These are phyloP conservation scores for Leptopilina drosophilae DNA, from an alignment of 2,888 invertebrate genomes.

Conservation along the genomic window DNA sequence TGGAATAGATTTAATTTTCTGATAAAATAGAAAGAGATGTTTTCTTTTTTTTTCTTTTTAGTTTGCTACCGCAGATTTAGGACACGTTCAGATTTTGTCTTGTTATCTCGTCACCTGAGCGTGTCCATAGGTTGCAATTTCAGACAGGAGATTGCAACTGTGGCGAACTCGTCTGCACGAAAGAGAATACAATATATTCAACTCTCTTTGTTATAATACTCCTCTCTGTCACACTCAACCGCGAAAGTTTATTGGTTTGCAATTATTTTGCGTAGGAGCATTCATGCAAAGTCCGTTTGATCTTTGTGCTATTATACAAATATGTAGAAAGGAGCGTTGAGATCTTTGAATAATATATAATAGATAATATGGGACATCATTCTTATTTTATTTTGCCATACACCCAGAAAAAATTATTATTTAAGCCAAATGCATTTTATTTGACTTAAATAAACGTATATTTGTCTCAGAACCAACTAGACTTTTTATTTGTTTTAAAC, in stretches of 20 bases:
- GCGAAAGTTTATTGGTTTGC: conserved; percentile 72
- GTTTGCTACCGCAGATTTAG: conserved; percentile 39
- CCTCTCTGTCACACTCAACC: conserved; percentile 18
- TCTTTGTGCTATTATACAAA: conserved; percentile 16
- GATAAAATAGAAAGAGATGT: conserved; percentile 57
- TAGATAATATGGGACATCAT: not conserved
- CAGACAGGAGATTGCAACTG: conserved; percentile 43
- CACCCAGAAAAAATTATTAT: too few relatives aligned
- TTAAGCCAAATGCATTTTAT: too few relatives aligned
- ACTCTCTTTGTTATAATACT: conserved; percentile 11
- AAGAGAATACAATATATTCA: not conserved
- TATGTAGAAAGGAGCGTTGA: not conserved
- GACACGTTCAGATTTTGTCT: conserved; percentile 21
- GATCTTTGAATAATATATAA: not conserved
- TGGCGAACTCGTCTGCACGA: conserved; percentile 39
- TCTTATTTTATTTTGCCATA: too few relatives aligned
- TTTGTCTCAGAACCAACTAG: too few relatives aligned
- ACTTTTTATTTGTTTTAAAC: too few relatives aligned
- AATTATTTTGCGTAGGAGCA: conserved; percentile 72
- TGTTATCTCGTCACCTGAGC: conserved; percentile 29
- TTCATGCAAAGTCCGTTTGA: conserved; percentile 44
- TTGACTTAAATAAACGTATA: too few relatives aligned
- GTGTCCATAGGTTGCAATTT: conserved; percentile 16
- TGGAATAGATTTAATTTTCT: conserved; percentile 69
- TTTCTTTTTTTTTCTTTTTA: conserved; percentile 24